phyloP scores from a whole-genome alignment of 2,113 vertebrate species.

The Colinus virginianus region DNA sequence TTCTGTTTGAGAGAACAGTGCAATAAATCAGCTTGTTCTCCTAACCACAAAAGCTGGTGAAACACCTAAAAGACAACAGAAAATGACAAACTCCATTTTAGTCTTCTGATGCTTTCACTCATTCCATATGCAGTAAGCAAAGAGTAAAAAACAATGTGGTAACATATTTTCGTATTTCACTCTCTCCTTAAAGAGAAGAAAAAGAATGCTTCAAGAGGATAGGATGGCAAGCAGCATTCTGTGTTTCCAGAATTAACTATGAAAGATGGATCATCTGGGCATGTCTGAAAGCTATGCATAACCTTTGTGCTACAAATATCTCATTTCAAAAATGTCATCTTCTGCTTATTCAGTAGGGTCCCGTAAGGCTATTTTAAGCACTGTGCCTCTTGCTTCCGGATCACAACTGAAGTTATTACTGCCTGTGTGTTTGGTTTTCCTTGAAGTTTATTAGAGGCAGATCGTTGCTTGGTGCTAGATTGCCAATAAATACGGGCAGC shows the following conservation, averaged over 20 bases:
- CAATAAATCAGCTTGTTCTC: not conserved
- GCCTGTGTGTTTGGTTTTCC: constrained; percentile 41
- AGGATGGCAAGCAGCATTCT: constrained; percentile 33
- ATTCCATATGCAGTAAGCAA: not conserved
- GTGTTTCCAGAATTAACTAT: constrained; percentile 66
- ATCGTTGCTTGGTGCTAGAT: not conserved
- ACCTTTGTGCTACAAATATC: constrained; percentile 73
- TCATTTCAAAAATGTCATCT: constrained; percentile 76
- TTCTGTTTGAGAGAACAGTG: not conserved
- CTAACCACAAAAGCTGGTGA: constrained; percentile 23
- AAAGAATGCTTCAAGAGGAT: not conserved
- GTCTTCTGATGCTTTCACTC: not conserved
- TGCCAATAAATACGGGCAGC: not conserved
- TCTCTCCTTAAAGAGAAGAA: constrained; percentile 19
- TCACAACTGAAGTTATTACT: constrained; percentile 35
- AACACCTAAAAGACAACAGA: not conserved
- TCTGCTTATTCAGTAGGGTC: constrained; percentile 56
- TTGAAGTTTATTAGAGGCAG: constrained; percentile 11
- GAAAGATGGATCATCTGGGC: constrained; percentile 53
- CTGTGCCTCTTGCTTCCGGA: constrained; percentile 34
- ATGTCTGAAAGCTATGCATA: constrained; percentile 66
- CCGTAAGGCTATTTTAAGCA: constrained; percentile 66
- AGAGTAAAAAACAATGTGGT: not conserved
- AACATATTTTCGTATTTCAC: constrained; percentile 25
- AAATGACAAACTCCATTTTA: not conserved